Base-by-base conservation (phyloP, 2,888 invertebrate genomes). In the Scaptomyza flava region DNA sequence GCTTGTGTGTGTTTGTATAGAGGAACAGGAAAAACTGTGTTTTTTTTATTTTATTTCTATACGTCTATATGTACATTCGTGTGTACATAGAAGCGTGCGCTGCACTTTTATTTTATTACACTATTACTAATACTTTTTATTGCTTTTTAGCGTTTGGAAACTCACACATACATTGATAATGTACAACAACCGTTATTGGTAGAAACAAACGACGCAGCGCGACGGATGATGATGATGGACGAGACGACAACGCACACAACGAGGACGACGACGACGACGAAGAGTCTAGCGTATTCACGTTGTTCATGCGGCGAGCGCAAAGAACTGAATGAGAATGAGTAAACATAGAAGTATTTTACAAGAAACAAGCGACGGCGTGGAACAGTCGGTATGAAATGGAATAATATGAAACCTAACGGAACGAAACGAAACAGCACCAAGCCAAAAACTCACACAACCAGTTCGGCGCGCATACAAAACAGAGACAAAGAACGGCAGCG, bases 291-390 rank as follows among this genome's bases (percentile, higher is more conserved):
- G 75, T 72, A 66, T 31, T 68, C 67, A 75, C 87, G 83, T 79
- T 84, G 87, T 81, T 87, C 59, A 85, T 87, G 73, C 82, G 82
- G 72, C 85, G 81, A 84, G 73, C 71, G 87, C 68, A 84, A 80
- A 86, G 84, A 87, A 87, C 76, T 81, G 81, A 84, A 79, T 87
- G 87, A 81, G 86, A 81, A 84, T 76, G 81, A 66, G 66, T 69
- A 77, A 74, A 72, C 68, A 79, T 72, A 84, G 81, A 85, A 82
- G 77, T 81, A 84, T 81, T 85, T 82, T 85, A 84, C 79, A 81
- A 87, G 87, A 78, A 67, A 70, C 81, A 54, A 73, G 65, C 68
- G 43, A 50, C 56, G 42, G 68, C 62, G 60, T 56, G 74, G 56
- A 77, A 70, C 59, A 60, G 7, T 20, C 34, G 31, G 14, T 38